These are phyloP conservation scores for Hafferia zeledoni DNA, from an alignment of 2,797 vertebrate genomes.

Conservation along the genomic window DNA sequence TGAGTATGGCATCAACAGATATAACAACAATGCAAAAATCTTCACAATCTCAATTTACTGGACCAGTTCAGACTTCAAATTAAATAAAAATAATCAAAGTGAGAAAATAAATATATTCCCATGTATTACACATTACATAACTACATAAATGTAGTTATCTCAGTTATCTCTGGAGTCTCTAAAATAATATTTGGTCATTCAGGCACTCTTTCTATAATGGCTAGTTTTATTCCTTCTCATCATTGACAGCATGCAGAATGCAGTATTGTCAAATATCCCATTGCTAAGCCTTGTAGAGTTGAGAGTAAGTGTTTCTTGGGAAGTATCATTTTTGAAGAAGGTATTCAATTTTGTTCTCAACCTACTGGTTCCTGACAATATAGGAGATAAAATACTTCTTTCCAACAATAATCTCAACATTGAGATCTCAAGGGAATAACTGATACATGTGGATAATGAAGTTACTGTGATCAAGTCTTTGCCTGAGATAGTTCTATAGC, in stretches of 20 bases:
- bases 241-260: not conserved
- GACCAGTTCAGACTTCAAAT: not conserved
- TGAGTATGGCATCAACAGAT: not conserved
- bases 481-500: not conserved
- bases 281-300: not conserved
- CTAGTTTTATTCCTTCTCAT: not conserved
- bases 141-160: no score
- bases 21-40: not conserved
- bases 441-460: constrained; percentile 22
- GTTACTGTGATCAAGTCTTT: constrained; percentile 1
- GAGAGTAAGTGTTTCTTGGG: not conserved
- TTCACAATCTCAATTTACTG: not conserved
- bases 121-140: not conserved
- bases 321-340: not conserved
- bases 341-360: constrained; percentile 11
- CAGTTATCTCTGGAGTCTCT: not conserved
- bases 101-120: not conserved
- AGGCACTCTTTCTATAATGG: not conserved
- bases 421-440: constrained; percentile 8
- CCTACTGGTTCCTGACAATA: not conserved
- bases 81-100: not conserved
- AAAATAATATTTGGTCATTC: not conserved
- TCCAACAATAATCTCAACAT: not conserved
- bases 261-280: not conserved
- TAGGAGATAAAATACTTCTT: constrained; percentile 31